Evolutionary conservation across 2,797 vertebrate genomes (phyloP).

Genomic region (Taenioides sp.): DNA sequence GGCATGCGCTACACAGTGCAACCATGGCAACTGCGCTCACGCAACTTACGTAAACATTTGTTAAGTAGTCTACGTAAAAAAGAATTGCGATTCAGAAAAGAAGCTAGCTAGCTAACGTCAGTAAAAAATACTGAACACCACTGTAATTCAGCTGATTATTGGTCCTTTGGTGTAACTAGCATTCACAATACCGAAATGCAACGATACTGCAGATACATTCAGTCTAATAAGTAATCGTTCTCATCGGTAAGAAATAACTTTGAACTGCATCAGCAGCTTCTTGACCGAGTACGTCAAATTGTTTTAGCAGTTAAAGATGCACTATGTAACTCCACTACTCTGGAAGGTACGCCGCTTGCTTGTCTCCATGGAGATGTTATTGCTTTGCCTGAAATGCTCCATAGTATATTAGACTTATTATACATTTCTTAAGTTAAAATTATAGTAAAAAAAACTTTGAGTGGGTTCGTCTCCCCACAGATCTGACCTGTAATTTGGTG

Average conservation of each 20-base stretch:
- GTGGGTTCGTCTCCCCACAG: too few species aligned
- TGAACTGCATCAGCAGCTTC: background rate
- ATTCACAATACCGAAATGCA: background rate
- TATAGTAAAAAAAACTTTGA: too few species aligned
- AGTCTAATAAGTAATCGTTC: background rate
- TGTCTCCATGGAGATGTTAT: background rate
- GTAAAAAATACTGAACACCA: background rate
- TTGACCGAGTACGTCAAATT: background rate
- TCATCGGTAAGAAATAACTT: background rate
- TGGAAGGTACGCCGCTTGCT: background rate
- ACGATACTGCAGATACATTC: background rate
- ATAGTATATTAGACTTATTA: background rate
- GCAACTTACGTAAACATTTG: slow-evolving; percentile 7
- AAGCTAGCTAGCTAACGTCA: background rate
- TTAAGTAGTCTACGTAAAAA: background rate
- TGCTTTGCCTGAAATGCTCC: background rate
- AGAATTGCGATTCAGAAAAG: background rate
- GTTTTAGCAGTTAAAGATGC: background rate
- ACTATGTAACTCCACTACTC: too few species aligned
- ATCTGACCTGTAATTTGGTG: too few species aligned
- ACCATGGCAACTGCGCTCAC: slow-evolving; percentile 22
- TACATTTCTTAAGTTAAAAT: too few species aligned
- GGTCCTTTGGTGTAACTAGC: background rate
- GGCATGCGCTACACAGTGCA: slow-evolving; percentile 20
- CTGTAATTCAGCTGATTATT: background rate